Evolutionary conservation across 2,888 invertebrate species (phyloP), one percentile per base, ranked within the genome.

Genomic region (Baccha elongata): DNA sequence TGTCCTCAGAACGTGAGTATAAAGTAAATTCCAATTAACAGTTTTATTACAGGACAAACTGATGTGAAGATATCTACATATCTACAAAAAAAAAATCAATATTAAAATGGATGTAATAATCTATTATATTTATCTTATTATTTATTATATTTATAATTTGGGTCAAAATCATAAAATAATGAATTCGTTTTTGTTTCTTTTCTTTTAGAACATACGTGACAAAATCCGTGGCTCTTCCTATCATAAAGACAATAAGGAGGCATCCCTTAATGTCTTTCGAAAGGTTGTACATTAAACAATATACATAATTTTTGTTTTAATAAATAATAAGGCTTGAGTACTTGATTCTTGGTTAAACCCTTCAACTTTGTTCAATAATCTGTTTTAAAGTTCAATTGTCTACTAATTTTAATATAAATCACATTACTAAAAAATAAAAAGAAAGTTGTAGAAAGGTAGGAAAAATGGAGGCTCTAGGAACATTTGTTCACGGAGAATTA

Each of bases 1-100:
- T 42, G 44, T 76, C 50, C 48, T 42, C 67, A 76, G 83, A 83
- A 83, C 76, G 83, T 83, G 83, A 83, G 83, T 83, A 83, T 83
- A 68, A 72, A 78, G 76, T 62, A 68, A 72, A 83, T 78, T 78
- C 62, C 46, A 48, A 83, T 72, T 83, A 83, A 83, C 83, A 67
- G 72, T 83, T 83, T 83, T 78, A 62, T 83, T 83, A 35, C 78
- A 83, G 83, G 78, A 67, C 50, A 42, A 42, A 32, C 46, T 52
- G 53, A 26, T 26, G 58, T 13, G 60, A 60, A 29, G 42, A 58
- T 40, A 53, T 17, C 7, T 40, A 10, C 8, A 4, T 37, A 29
- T 19, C 37, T 23, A 15, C 17, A 29, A 55, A 32, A 13, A 46
- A 50, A 42, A 32, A 55, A 46, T 72, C 17, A 8, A 10, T 3